phyloP scores from a whole-genome alignment of 35 echinoderm and acorn worm species.

The Apostichopus parvimensis region DNA sequence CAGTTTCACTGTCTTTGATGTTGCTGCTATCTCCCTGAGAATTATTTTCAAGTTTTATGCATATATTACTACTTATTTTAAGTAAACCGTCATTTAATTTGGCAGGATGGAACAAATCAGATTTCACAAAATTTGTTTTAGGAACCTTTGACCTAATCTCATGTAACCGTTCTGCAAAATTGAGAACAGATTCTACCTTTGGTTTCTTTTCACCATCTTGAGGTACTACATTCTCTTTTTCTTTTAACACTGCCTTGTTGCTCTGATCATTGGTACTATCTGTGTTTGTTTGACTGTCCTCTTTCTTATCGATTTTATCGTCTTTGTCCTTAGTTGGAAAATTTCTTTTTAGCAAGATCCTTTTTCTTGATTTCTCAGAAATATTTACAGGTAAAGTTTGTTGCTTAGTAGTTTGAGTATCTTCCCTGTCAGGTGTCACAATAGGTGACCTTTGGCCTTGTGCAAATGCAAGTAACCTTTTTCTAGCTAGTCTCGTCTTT shows the following conservation, averaged over 20 bases:
- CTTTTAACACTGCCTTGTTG: background rate
- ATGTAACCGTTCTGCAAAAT: constrained; percentile 27
- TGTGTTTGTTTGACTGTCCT: constrained; percentile 7
- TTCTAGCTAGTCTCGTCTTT: constrained; percentile 41
- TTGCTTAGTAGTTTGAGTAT: constrained; percentile 11
- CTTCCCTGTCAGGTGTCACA: constrained; percentile 20
- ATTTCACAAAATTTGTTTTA: constrained; percentile 47
- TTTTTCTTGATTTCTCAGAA: constrained; percentile 52
- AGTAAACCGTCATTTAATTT: constrained; percentile 53
- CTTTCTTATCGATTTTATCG: constrained; percentile 32
- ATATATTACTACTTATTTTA: constrained; percentile 1
- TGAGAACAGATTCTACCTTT: constrained; percentile 15
- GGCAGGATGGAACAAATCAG: constrained; percentile 47
- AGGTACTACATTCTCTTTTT: constrained; percentile 26
- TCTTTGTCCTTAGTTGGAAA: constrained; percentile 42
- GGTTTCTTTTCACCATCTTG: constrained; percentile 24
- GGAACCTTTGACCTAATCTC: constrained; percentile 21
- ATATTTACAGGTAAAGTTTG: constrained; percentile 53
- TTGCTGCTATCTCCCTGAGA: constrained; percentile 17
- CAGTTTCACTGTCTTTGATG: background rate
- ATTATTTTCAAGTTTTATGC: background rate
- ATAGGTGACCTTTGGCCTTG: constrained; percentile 43
- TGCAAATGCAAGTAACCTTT: constrained; percentile 46
- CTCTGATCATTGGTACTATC: constrained; percentile 11
- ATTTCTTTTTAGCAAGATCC: constrained; percentile 41